These are phyloP conservation scores for Stegophylla sp. DNA, from an alignment of 2,888 invertebrate genomes.

Conservation along the genomic window DNA sequence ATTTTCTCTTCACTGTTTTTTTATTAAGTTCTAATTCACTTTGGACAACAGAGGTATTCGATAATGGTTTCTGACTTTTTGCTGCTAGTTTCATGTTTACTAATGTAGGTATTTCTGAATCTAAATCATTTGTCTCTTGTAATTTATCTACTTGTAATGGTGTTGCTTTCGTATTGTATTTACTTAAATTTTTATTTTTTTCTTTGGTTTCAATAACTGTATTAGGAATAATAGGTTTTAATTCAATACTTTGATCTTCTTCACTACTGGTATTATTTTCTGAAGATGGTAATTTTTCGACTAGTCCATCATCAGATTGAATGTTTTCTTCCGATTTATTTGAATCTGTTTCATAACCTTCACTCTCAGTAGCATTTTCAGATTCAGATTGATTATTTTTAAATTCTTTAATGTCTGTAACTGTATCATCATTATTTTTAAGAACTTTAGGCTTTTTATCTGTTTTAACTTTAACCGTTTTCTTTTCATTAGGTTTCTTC, in stretches of 20 bases:
- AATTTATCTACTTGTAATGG: background rate
- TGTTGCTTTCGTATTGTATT: background rate
- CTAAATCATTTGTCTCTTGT: background rate
- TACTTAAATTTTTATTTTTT: background rate
- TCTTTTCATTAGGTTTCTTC: constrained; percentile 51
- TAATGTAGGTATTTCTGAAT: background rate
- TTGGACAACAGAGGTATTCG: background rate
- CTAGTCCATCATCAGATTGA: background rate
- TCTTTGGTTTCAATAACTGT: background rate
- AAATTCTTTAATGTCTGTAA: background rate
- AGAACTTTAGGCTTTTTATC: constrained; percentile 35
- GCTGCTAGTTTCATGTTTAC: background rate
- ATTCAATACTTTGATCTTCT: background rate
- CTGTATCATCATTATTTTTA: constrained; percentile 28
- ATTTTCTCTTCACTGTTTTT: constrained; percentile 47
- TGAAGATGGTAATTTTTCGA: background rate
- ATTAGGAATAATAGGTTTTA: background rate
- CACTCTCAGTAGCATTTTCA: background rate
- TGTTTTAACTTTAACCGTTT: constrained; percentile 27
- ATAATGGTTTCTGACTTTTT: background rate
- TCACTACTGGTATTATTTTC: constrained; percentile 13
- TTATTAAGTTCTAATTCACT: background rate
- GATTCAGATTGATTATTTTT: background rate
- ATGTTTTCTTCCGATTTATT: background rate
- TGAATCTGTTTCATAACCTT: constrained; percentile 3